Evolutionary conservation across 2,797 vertebrate species (phyloP).

Genomic region (Urosaurus nigricauda): DNA sequence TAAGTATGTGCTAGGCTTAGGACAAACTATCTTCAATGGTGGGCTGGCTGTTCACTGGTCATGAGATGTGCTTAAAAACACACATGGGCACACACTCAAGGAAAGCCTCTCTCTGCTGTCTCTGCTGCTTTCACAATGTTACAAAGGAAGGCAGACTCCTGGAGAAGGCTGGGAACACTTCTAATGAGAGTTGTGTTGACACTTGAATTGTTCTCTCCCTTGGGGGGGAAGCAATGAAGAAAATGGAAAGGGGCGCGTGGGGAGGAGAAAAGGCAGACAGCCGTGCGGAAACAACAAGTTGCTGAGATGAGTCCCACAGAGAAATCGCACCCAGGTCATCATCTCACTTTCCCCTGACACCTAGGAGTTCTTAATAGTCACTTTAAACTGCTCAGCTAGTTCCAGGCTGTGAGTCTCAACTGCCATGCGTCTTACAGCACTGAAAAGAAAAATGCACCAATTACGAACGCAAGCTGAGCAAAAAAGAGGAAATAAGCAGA

Average conservation of each 20-base stretch:
- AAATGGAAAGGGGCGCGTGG: background rate
- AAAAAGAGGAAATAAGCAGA: background rate
- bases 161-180: constrained; percentile 50
- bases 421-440: constrained; percentile 42
- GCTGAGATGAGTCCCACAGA: constrained; percentile 46
- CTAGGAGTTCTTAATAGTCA: constrained; percentile 43
- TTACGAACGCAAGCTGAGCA: constrained; percentile 32
- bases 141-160: constrained; percentile 29
- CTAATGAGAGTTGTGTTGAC: constrained; percentile 49
- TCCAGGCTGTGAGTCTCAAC: constrained; percentile 43
- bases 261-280: background rate
- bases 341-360: constrained; percentile 52
- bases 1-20: background rate
- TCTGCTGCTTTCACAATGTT: constrained; percentile 38
- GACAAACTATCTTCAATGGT: background rate
- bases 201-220: constrained; percentile 53
- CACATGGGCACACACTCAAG: too few species aligned
- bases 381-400: constrained; percentile 45
- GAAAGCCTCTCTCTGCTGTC: background rate
- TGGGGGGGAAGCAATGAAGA: constrained; percentile 1
- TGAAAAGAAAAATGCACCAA: constrained; percentile 49
- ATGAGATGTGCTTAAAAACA: background rate
- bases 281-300: constrained; percentile 41
- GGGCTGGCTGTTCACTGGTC: too few species aligned
- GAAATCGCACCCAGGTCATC: constrained; percentile 32